These are phyloP conservation scores for Harpagus bidentatus DNA, from an alignment of 2,113 vertebrate species.

Conservation along the genomic window DNA sequence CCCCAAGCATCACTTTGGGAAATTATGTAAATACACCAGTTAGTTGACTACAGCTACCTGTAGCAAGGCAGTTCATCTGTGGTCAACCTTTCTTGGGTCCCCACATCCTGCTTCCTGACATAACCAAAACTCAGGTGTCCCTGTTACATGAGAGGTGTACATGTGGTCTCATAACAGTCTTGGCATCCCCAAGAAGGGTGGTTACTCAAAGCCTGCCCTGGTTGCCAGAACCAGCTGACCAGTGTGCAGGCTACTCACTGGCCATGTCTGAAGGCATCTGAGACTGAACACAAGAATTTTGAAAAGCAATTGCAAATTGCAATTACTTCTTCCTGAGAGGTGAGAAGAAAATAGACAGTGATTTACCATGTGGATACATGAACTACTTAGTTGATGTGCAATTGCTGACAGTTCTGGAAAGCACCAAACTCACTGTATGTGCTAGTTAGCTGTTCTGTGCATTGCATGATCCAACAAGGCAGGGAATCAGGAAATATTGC, in stretches of 20 bases:
- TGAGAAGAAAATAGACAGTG: not conserved
- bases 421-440: not conserved
- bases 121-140: not conserved
- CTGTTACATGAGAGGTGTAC: not conserved
- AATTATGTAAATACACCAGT: not conserved
- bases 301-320: not conserved
- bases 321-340: not conserved
- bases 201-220: not conserved
- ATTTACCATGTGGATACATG: not conserved
- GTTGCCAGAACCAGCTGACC: not conserved
- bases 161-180: not conserved
- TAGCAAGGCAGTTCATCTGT: not conserved
- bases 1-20: not conserved
- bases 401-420: not conserved
- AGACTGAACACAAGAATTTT: not conserved
- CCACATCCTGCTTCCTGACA: rapidly evolving
- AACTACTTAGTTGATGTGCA: not conserved
- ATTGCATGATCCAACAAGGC: not conserved
- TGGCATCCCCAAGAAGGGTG: not conserved
- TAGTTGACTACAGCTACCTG: not conserved
- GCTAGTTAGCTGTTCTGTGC: not conserved
- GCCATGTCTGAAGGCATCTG: not conserved
- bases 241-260: not conserved
- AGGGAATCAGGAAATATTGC: not conserved
- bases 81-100: not conserved